phyloP scores from a whole-genome alignment of 1,140 invertebrate genomes.

The Eurytemora carolleeae region DNA sequence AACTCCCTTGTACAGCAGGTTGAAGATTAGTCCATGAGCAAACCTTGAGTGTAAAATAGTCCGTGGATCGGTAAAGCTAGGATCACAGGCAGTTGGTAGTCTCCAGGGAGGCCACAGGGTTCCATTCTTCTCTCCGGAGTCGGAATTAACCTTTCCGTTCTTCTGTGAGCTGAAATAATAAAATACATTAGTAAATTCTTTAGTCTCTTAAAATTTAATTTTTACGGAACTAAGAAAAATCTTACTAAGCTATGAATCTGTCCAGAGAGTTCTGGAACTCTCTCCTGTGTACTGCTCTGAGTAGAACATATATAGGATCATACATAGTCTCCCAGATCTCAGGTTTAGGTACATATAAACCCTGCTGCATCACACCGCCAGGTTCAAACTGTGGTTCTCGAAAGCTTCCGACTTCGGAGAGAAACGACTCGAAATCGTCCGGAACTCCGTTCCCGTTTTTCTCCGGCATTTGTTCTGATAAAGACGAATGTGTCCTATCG shows the following conservation, averaged over 20 bases:
- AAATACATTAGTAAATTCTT: constrained; percentile 4
- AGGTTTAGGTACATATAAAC: constrained; percentile 72
- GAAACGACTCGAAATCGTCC: background rate
- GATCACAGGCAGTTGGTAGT: constrained; percentile 14
- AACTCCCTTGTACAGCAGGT: constrained; percentile 18
- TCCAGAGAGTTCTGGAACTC: constrained; percentile 90
- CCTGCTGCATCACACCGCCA: constrained; percentile 66
- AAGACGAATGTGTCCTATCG: constrained; percentile 83
- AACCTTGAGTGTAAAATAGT: constrained; percentile 15
- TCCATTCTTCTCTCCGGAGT: background rate
- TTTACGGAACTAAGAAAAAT: background rate
- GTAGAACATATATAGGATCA: constrained; percentile 74
- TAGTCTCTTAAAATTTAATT: background rate
- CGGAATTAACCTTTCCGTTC: background rate
- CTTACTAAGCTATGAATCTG: constrained; percentile 58
- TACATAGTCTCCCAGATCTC: constrained; percentile 76
- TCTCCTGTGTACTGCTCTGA: constrained; percentile 67
- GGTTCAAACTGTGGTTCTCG: constrained; percentile 52
- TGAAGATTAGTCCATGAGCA: constrained; percentile 18
- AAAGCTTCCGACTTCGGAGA: constrained; percentile 45
- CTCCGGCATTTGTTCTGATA: constrained; percentile 86
- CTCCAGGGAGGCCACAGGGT: constrained; percentile 19
- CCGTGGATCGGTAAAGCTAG: constrained; percentile 17
- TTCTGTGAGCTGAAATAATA: constrained; percentile 13
- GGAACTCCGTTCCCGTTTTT: constrained; percentile 41